Conservation (phyloP, 2,113 vertebrate species). For the Tauraco erythrolophus region DNA sequence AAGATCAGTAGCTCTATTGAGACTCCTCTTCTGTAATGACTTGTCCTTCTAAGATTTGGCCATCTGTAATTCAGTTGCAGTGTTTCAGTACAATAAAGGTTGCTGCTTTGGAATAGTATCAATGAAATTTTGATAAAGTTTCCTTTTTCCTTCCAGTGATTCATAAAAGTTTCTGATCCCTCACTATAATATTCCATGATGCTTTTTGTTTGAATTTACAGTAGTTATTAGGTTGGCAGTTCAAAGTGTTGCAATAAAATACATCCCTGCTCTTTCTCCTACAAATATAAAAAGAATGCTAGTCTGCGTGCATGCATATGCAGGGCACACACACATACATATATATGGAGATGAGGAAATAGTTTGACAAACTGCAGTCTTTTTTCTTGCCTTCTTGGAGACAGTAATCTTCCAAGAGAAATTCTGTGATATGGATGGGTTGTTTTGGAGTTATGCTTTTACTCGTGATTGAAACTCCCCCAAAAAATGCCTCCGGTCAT, state of each 20-base stretch:
- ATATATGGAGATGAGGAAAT: neutral
- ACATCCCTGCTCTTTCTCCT: neutral
- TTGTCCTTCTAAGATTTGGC: neutral
- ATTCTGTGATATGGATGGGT: neutral
- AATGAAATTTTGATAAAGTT: neutral
- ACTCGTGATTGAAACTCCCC: neutral
- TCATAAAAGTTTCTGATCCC: neutral
- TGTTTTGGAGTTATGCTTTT: neutral
- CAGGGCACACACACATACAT: accelerated
- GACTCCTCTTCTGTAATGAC: neutral
- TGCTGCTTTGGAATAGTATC: neutral
- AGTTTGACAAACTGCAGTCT: neutral
- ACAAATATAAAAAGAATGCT: neutral
- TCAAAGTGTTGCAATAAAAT: neutral
- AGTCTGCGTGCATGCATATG: neutral
- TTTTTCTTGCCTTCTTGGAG: neutral
- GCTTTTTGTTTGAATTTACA: neutral
- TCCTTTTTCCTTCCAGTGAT: neutral
- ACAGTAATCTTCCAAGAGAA: neutral
- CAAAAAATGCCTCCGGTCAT: neutral
- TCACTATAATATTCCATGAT: neutral
- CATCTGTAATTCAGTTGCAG: neutral
- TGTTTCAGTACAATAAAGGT: neutral
- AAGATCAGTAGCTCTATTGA: neutral
- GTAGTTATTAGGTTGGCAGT: accelerated